Conservation (phyloP, 2,888 invertebrate genomes). For the Drosophila rellima region DNA sequence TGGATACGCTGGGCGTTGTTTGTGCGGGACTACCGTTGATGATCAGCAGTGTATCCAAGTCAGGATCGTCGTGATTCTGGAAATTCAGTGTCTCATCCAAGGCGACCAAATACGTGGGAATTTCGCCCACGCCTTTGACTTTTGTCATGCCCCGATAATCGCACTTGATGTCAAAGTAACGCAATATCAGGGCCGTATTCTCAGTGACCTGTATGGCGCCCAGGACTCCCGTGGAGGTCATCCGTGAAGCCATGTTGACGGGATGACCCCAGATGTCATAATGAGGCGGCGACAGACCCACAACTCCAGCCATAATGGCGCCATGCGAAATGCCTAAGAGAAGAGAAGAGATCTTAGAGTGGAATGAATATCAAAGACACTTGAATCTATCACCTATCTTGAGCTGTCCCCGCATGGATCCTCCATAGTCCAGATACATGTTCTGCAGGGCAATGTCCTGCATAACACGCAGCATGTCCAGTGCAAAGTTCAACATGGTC, state of each 20-base stretch:
- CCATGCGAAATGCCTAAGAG: slow-evolving; percentile 93
- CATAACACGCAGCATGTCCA: slow-evolving; percentile 89
- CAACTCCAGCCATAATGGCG: slow-evolving; percentile 96
- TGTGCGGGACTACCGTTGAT: neutral
- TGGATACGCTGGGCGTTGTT: neutral
- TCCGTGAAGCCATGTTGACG: slow-evolving; percentile 97
- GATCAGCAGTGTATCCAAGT: slow-evolving; percentile 2
- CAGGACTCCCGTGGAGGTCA: slow-evolving; percentile 95
- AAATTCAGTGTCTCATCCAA: slow-evolving; percentile 28
- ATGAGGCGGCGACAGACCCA: slow-evolving; percentile 95
- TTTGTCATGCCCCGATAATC: slow-evolving; percentile 89
- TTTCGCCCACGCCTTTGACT: slow-evolving; percentile 89
- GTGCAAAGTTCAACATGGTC: slow-evolving; percentile 90
- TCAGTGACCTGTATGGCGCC: slow-evolving; percentile 92
- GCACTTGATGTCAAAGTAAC: slow-evolving; percentile 89
- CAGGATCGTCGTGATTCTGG: slow-evolving; percentile 1
- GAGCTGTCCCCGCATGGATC: slow-evolving; percentile 31
- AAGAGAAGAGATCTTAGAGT: neutral
- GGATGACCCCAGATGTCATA: slow-evolving; percentile 99
- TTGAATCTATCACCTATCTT: slow-evolving; percentile 29
- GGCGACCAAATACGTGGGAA: slow-evolving; percentile 88
- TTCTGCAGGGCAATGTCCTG: slow-evolving; percentile 47
- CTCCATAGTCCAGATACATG: slow-evolving; percentile 15
- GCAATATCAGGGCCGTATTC: slow-evolving; percentile 89
- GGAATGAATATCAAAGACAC: neutral